Evolutionary conservation across 2,113 vertebrate genomes (phyloP), one percentile per base, ranked within the genome.

Genomic region (Nycticryphes semicollaris): DNA sequence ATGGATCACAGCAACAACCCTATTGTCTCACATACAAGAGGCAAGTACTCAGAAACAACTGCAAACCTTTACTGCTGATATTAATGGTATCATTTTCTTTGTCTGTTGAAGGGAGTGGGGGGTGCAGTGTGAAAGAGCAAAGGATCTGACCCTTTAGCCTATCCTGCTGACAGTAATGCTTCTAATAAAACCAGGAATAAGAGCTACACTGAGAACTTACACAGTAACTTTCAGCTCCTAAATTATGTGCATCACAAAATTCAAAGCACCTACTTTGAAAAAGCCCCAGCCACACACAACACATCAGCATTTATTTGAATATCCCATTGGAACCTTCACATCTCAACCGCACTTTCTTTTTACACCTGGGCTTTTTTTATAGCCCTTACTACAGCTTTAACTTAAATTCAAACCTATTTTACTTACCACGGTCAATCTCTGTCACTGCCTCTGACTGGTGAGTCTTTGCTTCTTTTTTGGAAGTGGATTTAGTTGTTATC

Each of bases 401-500:
- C 25, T 72, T 84, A 21, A 50, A 62, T 43, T 70, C 37, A 95
- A 82, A 60, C 14, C 20, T 48, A 16, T 63, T 90, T 92, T 37
- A 80, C 92, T 89, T 76, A 97, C 97, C 93, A 87, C 23, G 33
- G 24, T 18, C 22, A 59, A 70, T 74, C 93, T 78, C 85, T 51
- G 31, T 22, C 23, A 47, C 12, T 50, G 68, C 50, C 14, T 96
- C 91, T 30, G 70, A 78, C 47, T 90, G 50, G 25, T 47, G 15
- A 57, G 87, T 43, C 54, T 88, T 69, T 33, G 41, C 22, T 76
- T 96, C 85, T 74, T 79, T 79, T 94, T 57, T 72, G 23, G 79
- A 77, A 94, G 64, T 8, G 25, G 35, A 88, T 43, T 75, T 45
- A 21, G 22, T 60, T 24, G 78, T 92, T 43, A 64, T 50, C 56